Base-by-base conservation (phyloP, 2,797 vertebrate genomes). In the Anisognathus igniventris region DNA sequence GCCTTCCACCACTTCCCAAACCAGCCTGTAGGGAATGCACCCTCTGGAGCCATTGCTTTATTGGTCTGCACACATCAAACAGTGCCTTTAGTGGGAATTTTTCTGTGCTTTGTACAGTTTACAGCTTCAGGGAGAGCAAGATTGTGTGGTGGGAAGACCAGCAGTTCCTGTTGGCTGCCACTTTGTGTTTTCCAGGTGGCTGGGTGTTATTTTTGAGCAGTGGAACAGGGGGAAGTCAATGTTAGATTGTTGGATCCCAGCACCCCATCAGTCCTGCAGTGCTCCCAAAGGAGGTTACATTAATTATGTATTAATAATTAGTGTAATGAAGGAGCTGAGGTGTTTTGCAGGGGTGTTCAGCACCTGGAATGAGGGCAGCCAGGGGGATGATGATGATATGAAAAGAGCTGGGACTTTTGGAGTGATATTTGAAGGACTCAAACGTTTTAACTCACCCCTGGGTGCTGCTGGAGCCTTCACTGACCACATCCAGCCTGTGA, bases 211-310 rank as follows among this genome's bases (percentile, higher is more conserved):
- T 54, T 68, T 25, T 33, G 2, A 40, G 3, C 40, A 12, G 39
- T 47, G 64, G n/a, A 28, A 9, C 7, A 17, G 0, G 4, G 20
- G 16, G 7, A 33, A 22, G 47, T 42, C 8, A 15, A 1, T 5
- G 56, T 58, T 40, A 1, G 0, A 0, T 18, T 24, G 35, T 27
- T 60, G 75, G 42, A 9, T 72, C 33, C 1, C 42, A 27, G 35
- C 71, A 12, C 7, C 33, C 77, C 8, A 0, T 25, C 21, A 25
- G 33, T 40, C 31, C 48, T 10, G 11, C 16, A 10, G 1, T 6
- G 31, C 72, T 82, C 48, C 42, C 31, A 6, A 24, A 31, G 42
- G 65, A 70, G 60, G 25, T 33, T 40, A 0, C 9, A 1, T 30
- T 61, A 22, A 61, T 61, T 61, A 61, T 19, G 25, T 27, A 5